These are phyloP conservation scores for Urocitellus parryii DNA, from an alignment of 2,113 vertebrate species.

Conservation along the genomic window DNA sequence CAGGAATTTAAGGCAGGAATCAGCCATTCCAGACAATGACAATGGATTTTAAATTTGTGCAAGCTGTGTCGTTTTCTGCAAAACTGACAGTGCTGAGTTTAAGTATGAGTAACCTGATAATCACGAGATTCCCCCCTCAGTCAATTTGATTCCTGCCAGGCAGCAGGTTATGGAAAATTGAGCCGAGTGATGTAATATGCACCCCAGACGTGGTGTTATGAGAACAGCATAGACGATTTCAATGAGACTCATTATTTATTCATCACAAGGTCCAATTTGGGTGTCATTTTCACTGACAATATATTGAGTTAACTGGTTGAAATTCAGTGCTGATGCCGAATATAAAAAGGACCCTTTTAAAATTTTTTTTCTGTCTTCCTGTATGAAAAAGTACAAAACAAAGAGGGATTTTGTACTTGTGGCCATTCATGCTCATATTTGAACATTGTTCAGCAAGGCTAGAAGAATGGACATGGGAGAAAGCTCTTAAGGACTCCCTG, in stretches of 20 bases:
- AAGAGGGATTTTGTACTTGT: constrained; percentile 68
- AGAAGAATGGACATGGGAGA: background rate
- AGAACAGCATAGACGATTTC: constrained; percentile 68
- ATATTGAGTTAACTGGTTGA: constrained; percentile 71
- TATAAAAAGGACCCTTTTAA: constrained; percentile 43
- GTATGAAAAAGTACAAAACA: constrained; percentile 62
- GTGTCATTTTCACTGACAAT: constrained; percentile 72
- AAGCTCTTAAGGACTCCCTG: background rate
- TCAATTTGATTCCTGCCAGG: constrained; percentile 64
- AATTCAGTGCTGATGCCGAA: constrained; percentile 70
- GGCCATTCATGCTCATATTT: background rate
- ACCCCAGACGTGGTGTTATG: constrained; percentile 62
- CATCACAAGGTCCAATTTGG: constrained; percentile 77
- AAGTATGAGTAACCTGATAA: constrained; percentile 47
- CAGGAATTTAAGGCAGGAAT: constrained; percentile 8
- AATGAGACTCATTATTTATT: constrained; percentile 79
- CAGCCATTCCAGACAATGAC: constrained; percentile 53
- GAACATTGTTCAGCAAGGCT: background rate
- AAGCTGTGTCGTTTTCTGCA: background rate
- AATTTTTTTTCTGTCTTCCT: constrained; percentile 49
- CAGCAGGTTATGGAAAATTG: constrained; percentile 70
- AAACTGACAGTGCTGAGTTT: background rate
- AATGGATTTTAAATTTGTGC: constrained; percentile 52
- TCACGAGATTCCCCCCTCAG: background rate
- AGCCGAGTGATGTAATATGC: constrained; percentile 68